A percentile compares a stretch with the other conserved stretches of the same genome.
Evolutionary conservation across 1,140 invertebrate genomes (phyloP).

Genomic region (Drosophila sturtevanti): DNA sequence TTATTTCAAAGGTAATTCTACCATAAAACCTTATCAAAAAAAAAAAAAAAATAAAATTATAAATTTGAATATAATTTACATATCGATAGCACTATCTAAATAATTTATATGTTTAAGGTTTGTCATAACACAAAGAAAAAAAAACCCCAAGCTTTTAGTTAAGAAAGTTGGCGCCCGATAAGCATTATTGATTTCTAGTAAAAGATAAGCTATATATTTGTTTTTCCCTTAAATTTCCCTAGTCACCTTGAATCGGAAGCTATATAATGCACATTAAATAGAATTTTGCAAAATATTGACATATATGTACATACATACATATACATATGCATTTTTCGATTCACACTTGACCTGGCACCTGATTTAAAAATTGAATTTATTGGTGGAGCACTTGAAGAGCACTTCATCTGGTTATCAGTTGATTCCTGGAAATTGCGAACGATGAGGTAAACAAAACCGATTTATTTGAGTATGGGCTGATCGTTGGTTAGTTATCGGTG

Average conservation of each 20-base stretch:
- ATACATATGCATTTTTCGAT: background rate
- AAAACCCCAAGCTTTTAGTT: background rate
- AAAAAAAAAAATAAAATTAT: too few species aligned
- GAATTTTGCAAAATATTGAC: background rate
- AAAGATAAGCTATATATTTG: conserved; percentile 38
- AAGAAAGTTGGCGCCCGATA: conserved; percentile 30
- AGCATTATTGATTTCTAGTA: conserved; percentile 45
- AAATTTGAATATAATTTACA: conserved; percentile 40
- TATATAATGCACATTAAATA: background rate
- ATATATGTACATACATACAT: background rate
- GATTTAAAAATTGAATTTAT: background rate
- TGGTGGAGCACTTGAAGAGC: conserved; percentile 2
- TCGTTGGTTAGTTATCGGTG: conserved; percentile 24
- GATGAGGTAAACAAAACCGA: conserved; percentile 33
- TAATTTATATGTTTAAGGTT: conserved; percentile 2
- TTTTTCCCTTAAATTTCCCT: conserved; percentile 5
- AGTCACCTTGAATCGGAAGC: background rate
- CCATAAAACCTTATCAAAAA: conserved; percentile 27
- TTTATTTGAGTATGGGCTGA: conserved; percentile 28
- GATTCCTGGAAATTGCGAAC: conserved; percentile 30
- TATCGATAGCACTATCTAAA: conserved; percentile 28
- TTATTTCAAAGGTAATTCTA: background rate
- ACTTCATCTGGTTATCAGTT: conserved; percentile 1
- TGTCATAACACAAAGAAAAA: background rate
- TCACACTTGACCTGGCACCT: background rate